Evolutionary conservation across 2,888 invertebrate genomes (phyloP).

Genomic region (Cremastinae sp.): DNA sequence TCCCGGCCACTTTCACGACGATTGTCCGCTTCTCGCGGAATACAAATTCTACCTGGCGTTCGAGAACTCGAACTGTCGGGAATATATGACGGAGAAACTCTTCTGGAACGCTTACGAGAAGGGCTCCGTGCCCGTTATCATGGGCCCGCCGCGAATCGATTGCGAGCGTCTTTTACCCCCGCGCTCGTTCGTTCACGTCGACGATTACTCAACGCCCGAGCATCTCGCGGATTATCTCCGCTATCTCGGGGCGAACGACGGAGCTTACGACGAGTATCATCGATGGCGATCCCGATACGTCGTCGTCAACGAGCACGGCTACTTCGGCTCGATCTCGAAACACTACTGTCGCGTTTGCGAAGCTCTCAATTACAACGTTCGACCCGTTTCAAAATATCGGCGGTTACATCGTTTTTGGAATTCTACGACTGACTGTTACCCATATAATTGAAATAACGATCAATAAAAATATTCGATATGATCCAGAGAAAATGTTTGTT

Average conservation of each 20-base stretch:
- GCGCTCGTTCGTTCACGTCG: conserved; percentile 84
- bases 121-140: conserved; percentile 85
- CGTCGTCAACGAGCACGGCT: conserved; percentile 86
- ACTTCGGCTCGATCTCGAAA: conserved; percentile 83
- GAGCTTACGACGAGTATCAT: conserved; percentile 81
- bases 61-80: conserved; percentile 86
- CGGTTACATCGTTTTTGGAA: conserved; percentile 80
- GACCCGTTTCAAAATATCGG: conserved; percentile 69
- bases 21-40: conserved; percentile 82
- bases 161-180: conserved; percentile 84
- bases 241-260: conserved; percentile 80
- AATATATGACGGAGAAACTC: conserved; percentile 87
- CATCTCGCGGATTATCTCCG: conserved; percentile 82
- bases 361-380: conserved; percentile 85
- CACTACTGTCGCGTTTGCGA: conserved; percentile 86
- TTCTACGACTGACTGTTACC: conserved; percentile 69
- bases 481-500: no score
- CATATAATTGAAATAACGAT: no score
- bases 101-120: conserved; percentile 86
- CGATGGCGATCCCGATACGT: conserved; percentile 84
- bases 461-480: no score
- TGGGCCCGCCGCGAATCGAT: conserved; percentile 82
- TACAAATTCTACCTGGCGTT: conserved; percentile 88
- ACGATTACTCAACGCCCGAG: conserved; percentile 81
- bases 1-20: conserved; percentile 84